Percentiles rank a stretch among this genome's conserved stretches.
Evolutionary conservation across 2,888 invertebrate genomes (phyloP).

Genomic region (Plagodis pulveraria): DNA sequence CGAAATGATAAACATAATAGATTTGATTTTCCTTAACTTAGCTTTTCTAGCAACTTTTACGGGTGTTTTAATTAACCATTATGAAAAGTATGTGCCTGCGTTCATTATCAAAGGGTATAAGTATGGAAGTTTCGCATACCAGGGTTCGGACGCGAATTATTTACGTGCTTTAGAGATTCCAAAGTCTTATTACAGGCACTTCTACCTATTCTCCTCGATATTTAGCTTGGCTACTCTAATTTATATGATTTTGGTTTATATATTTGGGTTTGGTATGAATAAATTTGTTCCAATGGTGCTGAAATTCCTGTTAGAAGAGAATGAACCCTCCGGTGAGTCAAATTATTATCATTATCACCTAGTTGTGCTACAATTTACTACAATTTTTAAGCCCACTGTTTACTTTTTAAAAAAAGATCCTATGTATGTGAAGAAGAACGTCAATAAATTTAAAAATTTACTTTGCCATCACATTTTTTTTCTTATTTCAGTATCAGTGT

Average conservation of each 20-base stretch:
- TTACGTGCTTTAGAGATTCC: constrained; percentile 87
- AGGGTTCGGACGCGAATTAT: constrained; percentile 75
- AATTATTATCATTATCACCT: background rate
- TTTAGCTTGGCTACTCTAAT: constrained; percentile 79
- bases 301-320: constrained; percentile 71
- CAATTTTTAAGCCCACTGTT: too few relatives aligned
- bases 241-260: constrained; percentile 80
- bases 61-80: constrained; percentile 86
- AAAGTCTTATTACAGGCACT: constrained; percentile 92
- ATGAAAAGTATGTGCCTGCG: constrained; percentile 88
- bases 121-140: constrained; percentile 90
- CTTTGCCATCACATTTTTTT: too few relatives aligned
- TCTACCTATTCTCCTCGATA: constrained; percentile 89
- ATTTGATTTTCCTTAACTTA: constrained; percentile 72
- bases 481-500: constrained; percentile 81
- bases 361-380: too few relatives aligned
- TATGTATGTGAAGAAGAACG: too few relatives aligned
- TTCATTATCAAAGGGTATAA: constrained; percentile 87
- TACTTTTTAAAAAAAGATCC: too few relatives aligned
- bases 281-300: constrained; percentile 74
- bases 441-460: too few relatives aligned
- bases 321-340: constrained; percentile 79
- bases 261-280: constrained; percentile 75
- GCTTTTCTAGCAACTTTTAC: constrained; percentile 78
- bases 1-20: constrained; percentile 66